Conservation (phyloP, 1,140 invertebrate species). For the Samia ricini region DNA sequence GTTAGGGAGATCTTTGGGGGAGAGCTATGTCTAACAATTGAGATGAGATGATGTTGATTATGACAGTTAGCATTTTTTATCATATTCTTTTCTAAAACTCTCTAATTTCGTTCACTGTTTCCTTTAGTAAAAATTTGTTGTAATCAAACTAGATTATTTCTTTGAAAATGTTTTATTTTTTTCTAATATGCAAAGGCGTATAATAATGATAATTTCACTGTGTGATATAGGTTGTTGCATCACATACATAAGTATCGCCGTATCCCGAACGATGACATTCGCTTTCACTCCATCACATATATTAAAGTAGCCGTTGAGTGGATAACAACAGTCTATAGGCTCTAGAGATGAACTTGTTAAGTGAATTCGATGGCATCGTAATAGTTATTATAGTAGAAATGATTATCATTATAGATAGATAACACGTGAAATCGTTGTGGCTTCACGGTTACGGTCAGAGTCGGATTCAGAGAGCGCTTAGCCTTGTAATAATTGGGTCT, state of each 20-base stretch:
- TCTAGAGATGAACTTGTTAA: conserved; percentile 28
- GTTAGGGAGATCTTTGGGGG: too few species aligned
- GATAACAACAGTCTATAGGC: background rate
- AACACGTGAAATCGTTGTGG: background rate
- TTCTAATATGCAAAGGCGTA: background rate
- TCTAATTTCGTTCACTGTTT: background rate
- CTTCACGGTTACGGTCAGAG: background rate
- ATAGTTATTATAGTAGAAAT: background rate
- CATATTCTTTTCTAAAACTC: too few species aligned
- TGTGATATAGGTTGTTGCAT: background rate
- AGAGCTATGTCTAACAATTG: too few species aligned
- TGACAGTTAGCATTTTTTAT: too few species aligned
- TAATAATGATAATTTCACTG: too few species aligned
- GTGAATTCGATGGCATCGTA: conserved; percentile 24
- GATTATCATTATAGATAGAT: background rate
- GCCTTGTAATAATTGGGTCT: too few species aligned
- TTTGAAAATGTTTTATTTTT: background rate
- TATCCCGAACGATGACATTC: conserved; percentile 26
- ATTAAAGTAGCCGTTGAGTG: conserved; percentile 16
- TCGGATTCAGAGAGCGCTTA: too few species aligned
- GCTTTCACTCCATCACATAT: conserved; percentile 46
- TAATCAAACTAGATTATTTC: background rate
- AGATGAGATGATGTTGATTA: too few species aligned
- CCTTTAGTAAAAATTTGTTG: background rate
- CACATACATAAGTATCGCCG: too few species aligned